Evolutionary conservation across 2,797 vertebrate genomes (phyloP).

Genomic region (Tapirus indicus): DNA sequence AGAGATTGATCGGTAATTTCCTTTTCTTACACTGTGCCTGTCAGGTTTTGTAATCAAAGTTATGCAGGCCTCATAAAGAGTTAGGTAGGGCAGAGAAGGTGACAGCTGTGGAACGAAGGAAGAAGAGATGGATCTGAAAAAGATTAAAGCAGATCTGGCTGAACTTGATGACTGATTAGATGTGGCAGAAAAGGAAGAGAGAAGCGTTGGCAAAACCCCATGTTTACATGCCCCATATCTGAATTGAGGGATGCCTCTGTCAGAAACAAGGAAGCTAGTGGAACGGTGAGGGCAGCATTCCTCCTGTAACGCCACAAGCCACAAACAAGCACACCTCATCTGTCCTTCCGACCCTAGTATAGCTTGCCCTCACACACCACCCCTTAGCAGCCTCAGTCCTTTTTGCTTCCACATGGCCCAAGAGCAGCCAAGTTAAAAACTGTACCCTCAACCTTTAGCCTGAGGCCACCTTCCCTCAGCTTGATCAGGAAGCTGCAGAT

Average conservation of each 20-base stretch:
- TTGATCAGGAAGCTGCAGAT: background rate
- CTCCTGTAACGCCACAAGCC: background rate
- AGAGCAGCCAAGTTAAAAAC: background rate
- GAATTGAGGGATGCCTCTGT: background rate
- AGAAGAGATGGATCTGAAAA: background rate
- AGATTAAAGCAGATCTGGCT: background rate
- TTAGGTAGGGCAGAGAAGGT: background rate
- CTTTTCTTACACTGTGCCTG: background rate
- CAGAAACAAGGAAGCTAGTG: background rate
- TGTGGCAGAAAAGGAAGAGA: background rate
- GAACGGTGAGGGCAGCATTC: background rate
- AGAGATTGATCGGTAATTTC: background rate
- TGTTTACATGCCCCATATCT: background rate
- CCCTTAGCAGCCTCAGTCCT: background rate
- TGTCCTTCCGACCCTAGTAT: background rate
- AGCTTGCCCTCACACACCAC: background rate
- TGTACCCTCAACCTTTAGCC: background rate
- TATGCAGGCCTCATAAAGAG: background rate
- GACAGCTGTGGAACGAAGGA: background rate
- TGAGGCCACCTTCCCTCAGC: background rate
- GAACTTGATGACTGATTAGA: background rate
- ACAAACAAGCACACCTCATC: background rate
- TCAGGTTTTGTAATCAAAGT: background rate
- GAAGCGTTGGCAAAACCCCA: background rate
- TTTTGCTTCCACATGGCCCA: background rate